These are phyloP conservation scores for Nemopilema nomurai DNA, from an alignment of 30 jellyfish, hydroid and myxozoan species.

Conservation along the genomic window DNA sequence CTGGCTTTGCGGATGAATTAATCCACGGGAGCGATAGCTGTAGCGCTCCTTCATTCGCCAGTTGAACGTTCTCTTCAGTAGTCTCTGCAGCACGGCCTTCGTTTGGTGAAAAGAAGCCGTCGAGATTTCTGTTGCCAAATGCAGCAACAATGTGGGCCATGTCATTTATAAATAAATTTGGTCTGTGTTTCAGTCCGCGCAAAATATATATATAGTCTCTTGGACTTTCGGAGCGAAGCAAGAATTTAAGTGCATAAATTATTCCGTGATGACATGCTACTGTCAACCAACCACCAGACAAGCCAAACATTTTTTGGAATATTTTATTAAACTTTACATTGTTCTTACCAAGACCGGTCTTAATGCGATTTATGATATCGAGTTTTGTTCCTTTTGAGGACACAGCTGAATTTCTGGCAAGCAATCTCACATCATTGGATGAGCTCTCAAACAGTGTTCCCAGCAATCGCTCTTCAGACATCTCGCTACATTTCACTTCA, in stretches of 20 bases:
- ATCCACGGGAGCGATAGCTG: conserved; percentile 58
- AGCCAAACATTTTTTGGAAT: conserved; percentile 42
- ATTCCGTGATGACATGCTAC: conserved; percentile 54
- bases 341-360: conserved; percentile 15
- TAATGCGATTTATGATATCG: conserved; percentile 51
- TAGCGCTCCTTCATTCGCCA: conserved; percentile 27
- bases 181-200: conserved; percentile 30
- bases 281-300: conserved; percentile 61
- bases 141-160: conserved; percentile 61
- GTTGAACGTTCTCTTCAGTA: conserved; percentile 25
- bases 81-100: conserved; percentile 45
- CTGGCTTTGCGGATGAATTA: neutral
- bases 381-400: conserved; percentile 15
- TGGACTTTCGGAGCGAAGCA: conserved; percentile 58
- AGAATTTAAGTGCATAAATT: conserved; percentile 46
- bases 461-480: conserved; percentile 40
- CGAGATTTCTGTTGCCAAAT: conserved; percentile 29
- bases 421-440: neutral
- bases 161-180: conserved; percentile 19
- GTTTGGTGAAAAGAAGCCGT: conserved; percentile 38
- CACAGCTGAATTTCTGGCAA: conserved; percentile 24
- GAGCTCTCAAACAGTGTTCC: neutral
- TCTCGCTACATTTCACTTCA: conserved; percentile 29
- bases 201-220: conserved; percentile 48
- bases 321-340: conserved; percentile 28